Percentiles rank a stretch among this genome's conserved stretches.
Conservation (phyloP, 2,888 invertebrate species). For the Andricus quercusramuli region DNA sequence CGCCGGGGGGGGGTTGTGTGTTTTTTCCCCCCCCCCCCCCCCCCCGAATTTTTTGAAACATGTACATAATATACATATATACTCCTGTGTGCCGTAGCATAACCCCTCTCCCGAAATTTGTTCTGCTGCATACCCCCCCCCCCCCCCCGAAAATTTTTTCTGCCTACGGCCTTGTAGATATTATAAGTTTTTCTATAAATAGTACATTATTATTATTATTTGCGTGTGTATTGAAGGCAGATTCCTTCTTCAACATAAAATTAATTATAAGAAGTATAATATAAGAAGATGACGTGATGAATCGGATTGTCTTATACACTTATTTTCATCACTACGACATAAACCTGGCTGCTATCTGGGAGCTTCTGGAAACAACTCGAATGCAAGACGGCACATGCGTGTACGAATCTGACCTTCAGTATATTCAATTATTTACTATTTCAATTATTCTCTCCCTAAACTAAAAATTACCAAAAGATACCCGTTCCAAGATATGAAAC, state of each 20-base stretch:
- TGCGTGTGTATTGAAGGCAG: background rate
- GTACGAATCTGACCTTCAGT: background rate
- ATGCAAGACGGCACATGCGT: background rate
- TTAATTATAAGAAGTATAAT: background rate
- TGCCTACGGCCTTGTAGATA: too few species aligned
- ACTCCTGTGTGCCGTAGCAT: too few species aligned
- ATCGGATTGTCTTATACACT: background rate
- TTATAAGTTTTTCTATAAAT: background rate
- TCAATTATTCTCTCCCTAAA: background rate
- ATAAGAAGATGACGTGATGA: background rate
- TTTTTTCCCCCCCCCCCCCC: too few species aligned
- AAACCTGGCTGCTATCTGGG: background rate
- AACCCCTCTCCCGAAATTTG: too few species aligned
- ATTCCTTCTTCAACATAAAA: background rate
- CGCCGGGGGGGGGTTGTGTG: too few species aligned
- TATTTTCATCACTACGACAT: background rate
- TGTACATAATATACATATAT: too few species aligned
- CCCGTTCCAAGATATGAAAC: too few species aligned
- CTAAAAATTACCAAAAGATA: background rate
- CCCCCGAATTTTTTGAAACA: too few species aligned
- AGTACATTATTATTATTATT: background rate
- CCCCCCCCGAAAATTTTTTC: too few species aligned
- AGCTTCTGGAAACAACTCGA: background rate
- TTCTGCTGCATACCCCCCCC: too few species aligned
- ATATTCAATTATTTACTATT: background rate